Conservation (phyloP, 1,140 invertebrate species). For the Drosophila varians region DNA sequence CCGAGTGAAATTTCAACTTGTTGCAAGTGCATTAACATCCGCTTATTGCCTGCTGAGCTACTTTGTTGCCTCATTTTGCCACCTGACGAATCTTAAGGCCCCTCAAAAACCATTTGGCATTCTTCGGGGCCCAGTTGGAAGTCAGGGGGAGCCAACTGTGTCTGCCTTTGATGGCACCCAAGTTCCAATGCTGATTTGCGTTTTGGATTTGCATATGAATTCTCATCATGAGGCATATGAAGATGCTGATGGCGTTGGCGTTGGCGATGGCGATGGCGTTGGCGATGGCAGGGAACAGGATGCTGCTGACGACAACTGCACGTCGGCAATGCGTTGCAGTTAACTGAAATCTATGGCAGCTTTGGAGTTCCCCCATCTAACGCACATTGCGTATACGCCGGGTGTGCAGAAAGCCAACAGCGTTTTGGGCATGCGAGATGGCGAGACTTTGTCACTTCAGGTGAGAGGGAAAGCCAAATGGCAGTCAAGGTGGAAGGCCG, state of each 20-base stretch:
- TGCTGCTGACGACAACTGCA: conserved; percentile 54
- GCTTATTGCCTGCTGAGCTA: conserved; percentile 44
- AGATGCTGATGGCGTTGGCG: conserved; percentile 17
- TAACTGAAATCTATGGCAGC: conserved; percentile 71
- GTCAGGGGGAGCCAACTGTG: conserved; percentile 1
- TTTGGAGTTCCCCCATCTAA: conserved; percentile 8
- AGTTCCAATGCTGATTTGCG: conserved; percentile 69
- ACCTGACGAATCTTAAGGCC: conserved; percentile 2
- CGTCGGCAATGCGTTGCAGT: conserved; percentile 47
- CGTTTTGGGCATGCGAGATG: conserved; percentile 41
- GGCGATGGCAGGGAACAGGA: background rate
- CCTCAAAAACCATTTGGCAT: conserved; percentile 19
- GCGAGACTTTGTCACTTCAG: conserved; percentile 53
- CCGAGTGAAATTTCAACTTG: conserved; percentile 4
- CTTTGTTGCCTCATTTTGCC: conserved; percentile 21
- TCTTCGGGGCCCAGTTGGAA: conserved; percentile 18
- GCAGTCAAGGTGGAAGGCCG: conserved; percentile 1
- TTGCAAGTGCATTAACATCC: conserved; percentile 25
- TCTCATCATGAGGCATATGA: conserved; percentile 65
- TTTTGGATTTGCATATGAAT: conserved; percentile 73
- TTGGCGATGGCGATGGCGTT: conserved; percentile 19
- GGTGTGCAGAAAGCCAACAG: conserved; percentile 48
- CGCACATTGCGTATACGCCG: conserved; percentile 51
- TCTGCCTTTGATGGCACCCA: conserved; percentile 10
- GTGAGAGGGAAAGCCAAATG: conserved; percentile 31